Evolutionary conservation across 2,888 invertebrate genomes (phyloP).

Genomic region (Catocala sponsa): DNA sequence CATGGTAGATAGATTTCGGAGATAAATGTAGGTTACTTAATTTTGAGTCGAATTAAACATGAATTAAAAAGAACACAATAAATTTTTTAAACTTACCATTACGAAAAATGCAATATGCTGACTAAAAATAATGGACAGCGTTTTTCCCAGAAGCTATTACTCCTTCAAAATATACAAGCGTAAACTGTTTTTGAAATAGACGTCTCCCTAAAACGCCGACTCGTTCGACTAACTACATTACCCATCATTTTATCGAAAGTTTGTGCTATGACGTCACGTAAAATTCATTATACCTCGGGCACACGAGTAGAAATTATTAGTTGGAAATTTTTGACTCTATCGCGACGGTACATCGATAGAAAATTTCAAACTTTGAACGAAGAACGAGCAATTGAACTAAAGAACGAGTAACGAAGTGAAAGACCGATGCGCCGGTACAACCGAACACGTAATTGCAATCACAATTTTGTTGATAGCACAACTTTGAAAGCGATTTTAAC

Average conservation of each 20-base stretch:
- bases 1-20: too few species aligned
- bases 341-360: slow-evolving; percentile 39
- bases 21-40: too few species aligned
- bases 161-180: too few species aligned
- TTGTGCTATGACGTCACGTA: slow-evolving; percentile 49
- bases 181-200: too few species aligned
- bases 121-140: too few species aligned
- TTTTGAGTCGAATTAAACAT: too few species aligned
- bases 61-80: too few species aligned
- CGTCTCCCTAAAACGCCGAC: too few species aligned
- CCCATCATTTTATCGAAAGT: background rate
- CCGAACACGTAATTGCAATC: slow-evolving; percentile 62
- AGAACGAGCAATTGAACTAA: slow-evolving; percentile 34
- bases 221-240: background rate
- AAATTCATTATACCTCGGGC: slow-evolving; percentile 55
- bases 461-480: slow-evolving; percentile 27
- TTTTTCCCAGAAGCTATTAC: too few species aligned
- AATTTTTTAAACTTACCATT: too few species aligned
- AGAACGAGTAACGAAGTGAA: slow-evolving; percentile 55
- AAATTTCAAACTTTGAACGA: slow-evolving; percentile 35
- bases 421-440: slow-evolving; percentile 46
- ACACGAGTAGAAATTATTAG: slow-evolving; percentile 52
- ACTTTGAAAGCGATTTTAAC: slow-evolving; percentile 16
- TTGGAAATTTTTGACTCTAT: slow-evolving; percentile 45
- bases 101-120: too few species aligned